Base-by-base conservation (phyloP, 2,888 invertebrate species). In the Xestoiulus laeticollis region DNA sequence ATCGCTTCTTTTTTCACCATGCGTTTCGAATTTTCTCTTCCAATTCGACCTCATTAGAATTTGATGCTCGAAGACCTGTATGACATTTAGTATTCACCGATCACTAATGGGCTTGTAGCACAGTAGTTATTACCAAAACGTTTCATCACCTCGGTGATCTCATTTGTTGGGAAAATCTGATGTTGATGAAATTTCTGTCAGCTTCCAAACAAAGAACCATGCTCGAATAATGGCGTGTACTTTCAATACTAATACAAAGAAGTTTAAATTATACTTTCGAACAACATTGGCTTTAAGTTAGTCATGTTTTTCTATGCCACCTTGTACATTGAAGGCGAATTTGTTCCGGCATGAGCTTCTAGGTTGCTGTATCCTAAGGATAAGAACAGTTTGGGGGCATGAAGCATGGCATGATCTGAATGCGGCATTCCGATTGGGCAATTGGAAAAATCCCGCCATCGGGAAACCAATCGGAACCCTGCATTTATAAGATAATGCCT, bases 111-210 rank as follows among this genome's bases (percentile, higher is more conserved):
- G 10, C 5, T 68, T 68, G 22, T 68, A 5, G 22, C 26, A 16
- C n/a, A 48, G 48, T 48, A 12, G 48, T 48, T 48, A n/a, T 48
- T 48, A 4, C 4, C 19, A 19, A 38, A 10, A 22, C 68, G 26
- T 68, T 68, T 22, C 68, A 68, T 68, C 68, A 68, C 68, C 26
- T 12, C 10, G 68, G n/a, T 68, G 68, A 68, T 26, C 26, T 68
- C 68, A 68, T 68, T 68, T 68, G 68, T 68, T 68, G 68, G 26
- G 26, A 26, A 68, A 68, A n/a, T n/a, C 68, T 68, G 26, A 68
- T 4, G 68, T 26, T 10, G 68, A 68, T 68, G 68, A 68, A 68
- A 48, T 48, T 48, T 12, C 48, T 48, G 48, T 48, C 48, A 48
- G 48, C 12, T 48, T 48, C 48, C 48, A 48, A 68, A 68, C 68